Evolutionary conservation across 2,888 invertebrate species (phyloP), one percentile per base, ranked within the genome.

Genomic region (Scrobipalpa atriplicella): DNA sequence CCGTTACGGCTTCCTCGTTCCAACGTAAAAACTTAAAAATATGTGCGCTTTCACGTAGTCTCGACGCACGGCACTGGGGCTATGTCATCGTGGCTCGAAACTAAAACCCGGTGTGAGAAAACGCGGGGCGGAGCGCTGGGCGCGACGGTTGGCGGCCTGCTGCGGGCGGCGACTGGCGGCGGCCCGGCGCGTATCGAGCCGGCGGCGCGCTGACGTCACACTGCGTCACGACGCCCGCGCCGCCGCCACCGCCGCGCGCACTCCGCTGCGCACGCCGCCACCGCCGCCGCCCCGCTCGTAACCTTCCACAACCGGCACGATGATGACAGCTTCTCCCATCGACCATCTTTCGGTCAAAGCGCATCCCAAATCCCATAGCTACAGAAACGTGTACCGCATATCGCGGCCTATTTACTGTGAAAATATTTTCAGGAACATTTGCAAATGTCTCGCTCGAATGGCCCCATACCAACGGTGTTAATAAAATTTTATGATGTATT

Each of bases 121-220:
- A 84, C 82, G 86, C 87, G 87, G 89, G 88, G 85, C 83, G 84
- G 86, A 89, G 87, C 87, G 84, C 79, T 79, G 81, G 84, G 86
- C 87, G 89, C 90, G 88, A 85, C 90, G 84, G 85, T 87, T 85
- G 83, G 84, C 85, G 89, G 89, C 89, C 89, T 89, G 90, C 83
- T 85, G 86, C 89, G 90, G 89, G 90, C 90, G 92, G 93, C 93
- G 93, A 93, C 92, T 93, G 93, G 89, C 90, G 93, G 86, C 89
- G 89, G 92, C 90, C 91, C 93, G 90, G 90, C 89, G 89, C 92
- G 93, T 94, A 94, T 93, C 92, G 94, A 94, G 94, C 93, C 94
- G 94, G 93, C 94, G 93, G 94, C 94, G 91, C 94, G 94, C 94
- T 94, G 94, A 94, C 94, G 94, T 95, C 94, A 95, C 94, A 94